Evolutionary conservation across 2,888 invertebrate species (phyloP), one percentile per base, ranked within the genome.

Genomic region (Dasysyrphus albostriatus): DNA sequence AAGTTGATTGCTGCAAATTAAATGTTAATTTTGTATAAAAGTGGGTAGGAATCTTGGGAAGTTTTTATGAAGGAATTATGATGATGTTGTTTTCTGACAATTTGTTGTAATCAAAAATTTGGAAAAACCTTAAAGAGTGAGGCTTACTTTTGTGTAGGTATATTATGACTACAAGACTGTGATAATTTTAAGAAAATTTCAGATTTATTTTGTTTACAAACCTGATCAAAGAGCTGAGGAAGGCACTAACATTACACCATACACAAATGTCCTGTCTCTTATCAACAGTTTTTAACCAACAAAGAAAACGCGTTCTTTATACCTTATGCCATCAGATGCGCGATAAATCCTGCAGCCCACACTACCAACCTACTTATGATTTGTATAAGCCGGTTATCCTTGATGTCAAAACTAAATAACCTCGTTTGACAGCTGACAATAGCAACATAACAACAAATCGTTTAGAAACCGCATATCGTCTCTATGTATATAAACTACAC

Each of bases 1-100:
- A 24, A 58, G 61, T 69, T 59, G 74, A 84, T 72, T 80, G 72
- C 39, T 47, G 44, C 61, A 85, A 85, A 85, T 81, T 77, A 82
- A 83, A 78, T 74, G 75, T 70, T 83, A 87, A 83, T 83, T 87
- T 59, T 69, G 63, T 32, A 24, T 24, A 24, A 24, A 24, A 24
- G 24, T 24, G 24, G 24, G 3, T 34, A 76, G 73, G 12, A 65
- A 70, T 56, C 69, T 79, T 42, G 74, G 39, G 5, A 63, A 75
- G 63, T 73, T 61, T 61, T 39, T 47, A n/a, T 16, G 34, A 16
- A n/a, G 14, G 44, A 16, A 6, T 70, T 44, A 61, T 47, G 39
- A 44, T 49, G 67, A 54, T 59, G 51, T 65, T 72, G 54, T 59
- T 82, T 58, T 32, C n/a, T 29, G 32, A 59, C 47, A 72, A 59